phyloP scores from a whole-genome alignment of 2,113 vertebrate species.

The Colistium nudipinnis region DNA sequence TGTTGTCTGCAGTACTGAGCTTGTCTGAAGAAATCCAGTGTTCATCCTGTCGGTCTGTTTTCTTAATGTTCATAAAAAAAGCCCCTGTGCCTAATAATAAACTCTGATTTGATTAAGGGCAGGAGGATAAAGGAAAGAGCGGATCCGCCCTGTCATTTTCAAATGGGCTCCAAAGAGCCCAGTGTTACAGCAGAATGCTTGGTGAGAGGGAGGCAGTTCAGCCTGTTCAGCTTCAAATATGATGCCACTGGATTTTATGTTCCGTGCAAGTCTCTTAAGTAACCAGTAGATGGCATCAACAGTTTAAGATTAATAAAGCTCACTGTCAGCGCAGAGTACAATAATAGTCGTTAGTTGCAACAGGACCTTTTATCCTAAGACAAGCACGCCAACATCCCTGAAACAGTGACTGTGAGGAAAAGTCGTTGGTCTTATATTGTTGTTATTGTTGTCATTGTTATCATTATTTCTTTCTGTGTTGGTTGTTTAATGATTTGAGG shows the following conservation, averaged over 20 bases:
- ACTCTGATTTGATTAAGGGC: not conserved
- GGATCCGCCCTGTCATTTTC: constrained; percentile 12
- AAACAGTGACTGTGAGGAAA: too few relatives aligned
- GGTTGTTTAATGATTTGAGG: not conserved
- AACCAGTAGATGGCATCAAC: constrained; percentile 79
- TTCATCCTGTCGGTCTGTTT: constrained; percentile 44
- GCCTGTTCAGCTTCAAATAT: constrained; percentile 35
- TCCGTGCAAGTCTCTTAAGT: constrained; percentile 51
- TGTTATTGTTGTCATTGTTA: not conserved
- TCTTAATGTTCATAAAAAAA: too few relatives aligned
- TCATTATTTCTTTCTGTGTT: not conserved
- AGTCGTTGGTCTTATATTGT: too few relatives aligned
- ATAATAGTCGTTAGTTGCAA: constrained; percentile 7
- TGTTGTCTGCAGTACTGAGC: constrained; percentile 10
- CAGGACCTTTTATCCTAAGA: too few relatives aligned
- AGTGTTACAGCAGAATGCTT: not conserved
- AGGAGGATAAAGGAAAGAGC: not conserved
- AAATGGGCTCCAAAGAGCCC: not conserved
- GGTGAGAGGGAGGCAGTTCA: not conserved
- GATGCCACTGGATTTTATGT: constrained; percentile 53
- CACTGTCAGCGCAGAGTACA: constrained; percentile 1
- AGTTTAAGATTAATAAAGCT: constrained; percentile 60
- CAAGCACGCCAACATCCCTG: too few relatives aligned
- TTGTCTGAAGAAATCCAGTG: constrained; percentile 21
- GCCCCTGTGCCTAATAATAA: constrained; percentile 4